Percentiles rank a stretch among this genome's conserved stretches.
Conservation (phyloP, 2,113 vertebrate genomes). For the Mugil cephalus region DNA sequence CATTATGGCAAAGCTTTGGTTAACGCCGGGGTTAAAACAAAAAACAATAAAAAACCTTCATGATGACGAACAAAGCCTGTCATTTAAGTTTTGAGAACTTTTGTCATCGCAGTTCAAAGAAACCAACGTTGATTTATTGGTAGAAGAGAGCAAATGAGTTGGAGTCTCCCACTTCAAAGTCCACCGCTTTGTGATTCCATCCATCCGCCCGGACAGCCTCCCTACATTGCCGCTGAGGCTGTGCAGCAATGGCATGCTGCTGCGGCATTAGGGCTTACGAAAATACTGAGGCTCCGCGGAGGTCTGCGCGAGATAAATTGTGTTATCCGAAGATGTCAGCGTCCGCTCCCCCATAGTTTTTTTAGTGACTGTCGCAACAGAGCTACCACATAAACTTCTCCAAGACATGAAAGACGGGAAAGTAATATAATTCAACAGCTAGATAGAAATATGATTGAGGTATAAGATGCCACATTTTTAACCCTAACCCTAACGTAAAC, state of each 20-base stretch:
- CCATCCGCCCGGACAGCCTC: background rate
- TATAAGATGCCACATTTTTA: background rate
- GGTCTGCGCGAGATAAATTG: too few species aligned
- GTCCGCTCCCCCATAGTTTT: too few species aligned
- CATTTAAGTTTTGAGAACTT: background rate
- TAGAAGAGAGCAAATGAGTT: background rate
- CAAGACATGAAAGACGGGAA: too few species aligned
- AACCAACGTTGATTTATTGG: background rate
- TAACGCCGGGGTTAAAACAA: background rate
- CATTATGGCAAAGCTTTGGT: background rate
- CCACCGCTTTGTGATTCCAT: too few species aligned
- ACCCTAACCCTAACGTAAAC: too few species aligned
- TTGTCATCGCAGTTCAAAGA: background rate
- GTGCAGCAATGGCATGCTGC: background rate
- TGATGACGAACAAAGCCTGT: background rate
- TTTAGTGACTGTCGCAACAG: too few species aligned
- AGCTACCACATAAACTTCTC: too few species aligned
- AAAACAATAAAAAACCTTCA: too few species aligned
- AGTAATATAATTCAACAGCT: too few species aligned
- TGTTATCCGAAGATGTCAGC: too few species aligned
- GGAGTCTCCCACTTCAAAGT: background rate
- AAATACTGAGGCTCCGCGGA: too few species aligned
- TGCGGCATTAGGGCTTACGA: background rate
- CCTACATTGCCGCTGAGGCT: background rate
- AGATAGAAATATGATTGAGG: too few species aligned